Conservation (phyloP, 1,140 invertebrate genomes). For the Microplitis demolitor region DNA sequence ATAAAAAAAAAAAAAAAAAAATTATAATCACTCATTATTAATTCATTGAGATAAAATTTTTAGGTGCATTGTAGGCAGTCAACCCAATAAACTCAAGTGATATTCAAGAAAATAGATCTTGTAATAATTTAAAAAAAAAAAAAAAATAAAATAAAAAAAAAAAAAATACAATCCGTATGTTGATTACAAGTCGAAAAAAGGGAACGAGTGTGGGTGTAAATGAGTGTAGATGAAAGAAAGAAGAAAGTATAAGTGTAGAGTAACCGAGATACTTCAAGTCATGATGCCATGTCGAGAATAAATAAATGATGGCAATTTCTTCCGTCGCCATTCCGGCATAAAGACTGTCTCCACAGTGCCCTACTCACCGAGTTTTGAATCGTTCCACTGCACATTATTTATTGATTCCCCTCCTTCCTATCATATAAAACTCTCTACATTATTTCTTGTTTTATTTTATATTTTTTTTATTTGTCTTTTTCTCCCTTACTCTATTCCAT, state of each 20-base stretch:
- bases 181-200: too few species aligned
- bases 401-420: conserved; percentile 19
- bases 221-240: background rate
- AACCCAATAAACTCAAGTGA: too few species aligned
- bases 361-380: conserved; percentile 21
- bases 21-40: background rate
- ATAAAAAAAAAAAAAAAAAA: too few species aligned
- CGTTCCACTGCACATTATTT: conserved; percentile 18
- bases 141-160: too few species aligned
- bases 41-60: too few species aligned
- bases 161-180: too few species aligned
- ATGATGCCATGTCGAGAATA: conserved; percentile 6
- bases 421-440: background rate
- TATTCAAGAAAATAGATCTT: too few species aligned
- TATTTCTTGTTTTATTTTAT: conserved; percentile 4
- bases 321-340: background rate
- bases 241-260: background rate
- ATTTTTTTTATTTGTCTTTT: background rate
- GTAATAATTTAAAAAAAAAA: too few species aligned
- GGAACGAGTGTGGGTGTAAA: background rate
- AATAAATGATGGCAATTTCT: conserved; percentile 15
- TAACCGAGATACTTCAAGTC: conserved; percentile 5
- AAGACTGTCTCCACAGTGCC: conserved; percentile 2
- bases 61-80: too few species aligned
- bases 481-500: background rate